Percentiles rank a stretch among this genome's conserved stretches.
Evolutionary conservation across 2,113 vertebrate genomes (phyloP).

Genomic region (Thunnus maccoyii): DNA sequence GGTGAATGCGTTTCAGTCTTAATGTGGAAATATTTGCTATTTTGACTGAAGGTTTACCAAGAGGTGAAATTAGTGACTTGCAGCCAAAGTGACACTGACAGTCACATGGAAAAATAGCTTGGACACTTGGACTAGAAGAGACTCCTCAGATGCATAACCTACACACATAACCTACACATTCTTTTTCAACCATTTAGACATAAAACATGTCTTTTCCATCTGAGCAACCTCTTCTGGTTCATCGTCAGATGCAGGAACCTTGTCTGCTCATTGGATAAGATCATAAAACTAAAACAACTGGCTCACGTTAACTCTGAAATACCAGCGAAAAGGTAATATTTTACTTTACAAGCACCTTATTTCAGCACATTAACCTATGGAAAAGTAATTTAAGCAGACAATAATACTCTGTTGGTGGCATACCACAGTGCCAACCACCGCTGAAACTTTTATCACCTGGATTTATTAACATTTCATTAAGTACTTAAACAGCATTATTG

Average conservation of each 20-base stretch:
- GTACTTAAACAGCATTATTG: constrained; percentile 46
- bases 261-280: not conserved
- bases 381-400: constrained; percentile 29
- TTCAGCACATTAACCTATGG: constrained; percentile 47
- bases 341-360: constrained; percentile 26
- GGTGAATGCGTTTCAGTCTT: not conserved
- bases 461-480: constrained; percentile 70
- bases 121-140: not conserved
- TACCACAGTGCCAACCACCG: constrained; percentile 12
- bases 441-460: constrained; percentile 38
- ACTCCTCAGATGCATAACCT: not conserved
- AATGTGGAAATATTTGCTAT: constrained; percentile 18
- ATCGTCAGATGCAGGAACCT: not conserved
- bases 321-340: constrained; percentile 16
- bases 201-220: not conserved
- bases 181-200: not conserved
- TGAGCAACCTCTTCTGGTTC: not conserved
- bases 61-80: constrained; percentile 4
- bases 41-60: not conserved
- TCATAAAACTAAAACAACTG: constrained; percentile 18
- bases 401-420: constrained; percentile 32
- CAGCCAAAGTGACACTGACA: not conserved
- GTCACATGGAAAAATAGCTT: not conserved
- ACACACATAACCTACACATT: not conserved
- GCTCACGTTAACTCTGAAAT: constrained; percentile 4